A percentile compares a stretch with the other conserved stretches of the same genome.
Conservation (phyloP, 2,888 invertebrate genomes). For the Nemapogon koenigi region DNA sequence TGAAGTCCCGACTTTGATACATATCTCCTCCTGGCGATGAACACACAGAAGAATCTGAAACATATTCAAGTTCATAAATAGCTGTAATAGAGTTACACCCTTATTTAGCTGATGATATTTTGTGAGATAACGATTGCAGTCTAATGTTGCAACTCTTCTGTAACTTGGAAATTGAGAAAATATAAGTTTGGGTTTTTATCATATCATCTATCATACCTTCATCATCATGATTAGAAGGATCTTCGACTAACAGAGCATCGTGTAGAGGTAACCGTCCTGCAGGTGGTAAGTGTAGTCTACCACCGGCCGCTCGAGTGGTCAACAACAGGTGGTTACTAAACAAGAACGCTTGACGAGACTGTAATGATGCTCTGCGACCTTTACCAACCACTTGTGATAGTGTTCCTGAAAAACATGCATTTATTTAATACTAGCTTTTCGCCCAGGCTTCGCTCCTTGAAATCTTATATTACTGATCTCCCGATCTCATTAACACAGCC, state of each 20-base stretch:
- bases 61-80: no score
- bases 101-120: no score
- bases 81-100: no score
- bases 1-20: conserved; percentile 55
- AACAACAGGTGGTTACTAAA: conserved; percentile 91
- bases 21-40: conserved; percentile 53
- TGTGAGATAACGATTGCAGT: no score
- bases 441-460: no score
- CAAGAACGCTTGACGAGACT: conserved; percentile 81
- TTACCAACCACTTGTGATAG: conserved; percentile 75
- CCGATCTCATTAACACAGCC: no score
- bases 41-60: conserved; percentile 50
- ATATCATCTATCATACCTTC: conserved; percentile 64
- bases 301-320: conserved; percentile 82
- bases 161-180: no score
- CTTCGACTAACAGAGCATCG: conserved; percentile 86
- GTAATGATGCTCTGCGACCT: conserved; percentile 46
- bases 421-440: no score
- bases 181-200: no score
- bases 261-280: conserved; percentile 83
- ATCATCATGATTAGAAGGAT: conserved; percentile 74
- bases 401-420: conserved; percentile 70
- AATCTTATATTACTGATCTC: no score
- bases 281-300: conserved; percentile 85
- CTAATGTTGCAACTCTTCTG: no score